Percentiles rank a stretch among this genome's conserved stretches.
Conservation (phyloP, 1,140 invertebrate species). For the Pteromalus puparum region DNA sequence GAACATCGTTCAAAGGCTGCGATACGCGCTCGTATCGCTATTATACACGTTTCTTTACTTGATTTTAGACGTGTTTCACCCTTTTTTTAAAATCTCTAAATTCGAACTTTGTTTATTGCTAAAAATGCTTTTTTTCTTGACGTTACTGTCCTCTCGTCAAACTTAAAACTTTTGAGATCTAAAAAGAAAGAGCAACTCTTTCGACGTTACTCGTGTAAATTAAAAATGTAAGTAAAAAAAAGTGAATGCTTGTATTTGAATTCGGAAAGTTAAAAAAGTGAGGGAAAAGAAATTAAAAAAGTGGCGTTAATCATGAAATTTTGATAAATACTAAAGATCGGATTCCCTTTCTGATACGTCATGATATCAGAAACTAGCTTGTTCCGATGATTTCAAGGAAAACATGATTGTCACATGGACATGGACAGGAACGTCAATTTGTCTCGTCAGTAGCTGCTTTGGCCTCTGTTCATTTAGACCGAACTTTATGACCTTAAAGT, state of each 20-base stretch:
- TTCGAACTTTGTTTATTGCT: slow-evolving; percentile 49
- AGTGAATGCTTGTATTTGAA: background rate
- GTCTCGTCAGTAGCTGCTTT: slow-evolving; percentile 47
- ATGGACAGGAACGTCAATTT: slow-evolving; percentile 52
- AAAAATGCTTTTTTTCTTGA: slow-evolving; percentile 53
- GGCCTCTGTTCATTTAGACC: slow-evolving; percentile 40
- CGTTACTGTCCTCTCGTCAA: slow-evolving; percentile 51
- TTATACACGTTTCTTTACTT: slow-evolving; percentile 24
- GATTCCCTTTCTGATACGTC: slow-evolving; percentile 66
- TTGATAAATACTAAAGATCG: slow-evolving; percentile 54
- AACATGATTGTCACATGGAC: slow-evolving; percentile 15
- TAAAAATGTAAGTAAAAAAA: slow-evolving; percentile 40
- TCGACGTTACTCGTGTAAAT: slow-evolving; percentile 14
- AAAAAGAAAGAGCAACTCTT: slow-evolving; percentile 41
- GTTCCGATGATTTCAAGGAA: slow-evolving; percentile 22
- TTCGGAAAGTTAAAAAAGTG: slow-evolving; percentile 32
- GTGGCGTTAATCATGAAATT: slow-evolving; percentile 27
- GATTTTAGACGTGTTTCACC: slow-evolving; percentile 33
- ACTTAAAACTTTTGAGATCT: slow-evolving; percentile 48
- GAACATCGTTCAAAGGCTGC: slow-evolving; percentile 47
- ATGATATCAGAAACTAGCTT: slow-evolving; percentile 66
- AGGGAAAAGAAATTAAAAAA: slow-evolving; percentile 26
- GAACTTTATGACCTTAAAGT: slow-evolving; percentile 50
- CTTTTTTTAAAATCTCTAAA: slow-evolving; percentile 42
- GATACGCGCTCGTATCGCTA: slow-evolving; percentile 24